phyloP scores from a whole-genome alignment of 2,797 vertebrate species.

The Tangara arthus region DNA sequence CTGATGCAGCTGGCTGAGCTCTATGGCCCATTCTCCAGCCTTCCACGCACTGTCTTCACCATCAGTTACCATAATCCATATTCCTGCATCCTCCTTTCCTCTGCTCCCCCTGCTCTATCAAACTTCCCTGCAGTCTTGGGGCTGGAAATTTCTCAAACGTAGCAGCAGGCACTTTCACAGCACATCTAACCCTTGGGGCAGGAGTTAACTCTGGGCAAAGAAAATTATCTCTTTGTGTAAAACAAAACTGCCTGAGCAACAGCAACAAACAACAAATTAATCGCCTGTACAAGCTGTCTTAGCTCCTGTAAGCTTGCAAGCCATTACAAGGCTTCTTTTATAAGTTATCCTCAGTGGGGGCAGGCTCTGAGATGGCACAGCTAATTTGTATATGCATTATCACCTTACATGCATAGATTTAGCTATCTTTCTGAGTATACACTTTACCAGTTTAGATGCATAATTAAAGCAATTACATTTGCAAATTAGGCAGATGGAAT shows the following conservation, averaged over 20 bases:
- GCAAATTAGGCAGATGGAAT: constrained; percentile 36
- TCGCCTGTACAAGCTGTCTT: neutral
- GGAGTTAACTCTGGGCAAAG: neutral
- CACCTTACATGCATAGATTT: neutral
- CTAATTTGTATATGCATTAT: neutral
- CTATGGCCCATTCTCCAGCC: neutral
- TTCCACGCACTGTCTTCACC: neutral
- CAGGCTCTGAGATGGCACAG: neutral
- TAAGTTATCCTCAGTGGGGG: neutral
- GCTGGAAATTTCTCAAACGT: neutral
- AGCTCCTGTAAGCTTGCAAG: neutral
- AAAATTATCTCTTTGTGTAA: neutral
- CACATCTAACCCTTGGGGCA: neutral
- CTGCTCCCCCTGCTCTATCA: neutral
- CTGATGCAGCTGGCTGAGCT: neutral
- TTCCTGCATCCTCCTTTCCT: neutral
- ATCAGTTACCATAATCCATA: neutral
- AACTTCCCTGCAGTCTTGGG: neutral
- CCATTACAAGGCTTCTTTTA: neutral
- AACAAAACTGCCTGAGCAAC: neutral
- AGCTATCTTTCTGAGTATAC: neutral
- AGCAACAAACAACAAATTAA: neutral
- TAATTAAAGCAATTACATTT: constrained; percentile 42
- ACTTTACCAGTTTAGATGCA: neutral
- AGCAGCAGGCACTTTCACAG: neutral